A percentile compares a stretch with the other conserved stretches of the same genome.
Evolutionary conservation across 2,888 invertebrate species (phyloP).

Genomic region (Drosophila mimica): DNA sequence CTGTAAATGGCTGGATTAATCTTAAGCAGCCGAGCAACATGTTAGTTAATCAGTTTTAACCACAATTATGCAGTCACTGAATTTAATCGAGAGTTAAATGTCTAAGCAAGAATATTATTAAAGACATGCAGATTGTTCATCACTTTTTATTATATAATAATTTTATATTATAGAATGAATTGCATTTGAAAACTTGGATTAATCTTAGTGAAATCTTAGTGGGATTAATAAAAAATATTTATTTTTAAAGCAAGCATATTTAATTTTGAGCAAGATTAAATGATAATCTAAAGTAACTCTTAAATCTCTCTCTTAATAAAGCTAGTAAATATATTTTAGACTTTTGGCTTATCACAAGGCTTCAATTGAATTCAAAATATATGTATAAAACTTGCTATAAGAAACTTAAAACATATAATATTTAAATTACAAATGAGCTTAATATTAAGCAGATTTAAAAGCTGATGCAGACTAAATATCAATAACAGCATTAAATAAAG

Average conservation of each 20-base stretch:
- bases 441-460: too few relatives aligned
- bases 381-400: background rate
- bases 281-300: background rate
- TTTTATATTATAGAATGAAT: background rate
- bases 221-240: background rate
- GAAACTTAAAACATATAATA: background rate
- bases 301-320: background rate
- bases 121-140: background rate
- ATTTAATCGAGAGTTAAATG: background rate
- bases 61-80: background rate
- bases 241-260: background rate
- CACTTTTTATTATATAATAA: too few relatives aligned
- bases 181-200: background rate
- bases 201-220: background rate
- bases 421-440: background rate
- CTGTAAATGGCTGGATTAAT: slow-evolving; percentile 16
- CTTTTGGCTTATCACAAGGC: background rate
- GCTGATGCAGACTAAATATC: background rate
- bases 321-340: background rate
- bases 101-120: background rate
- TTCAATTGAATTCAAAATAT: background rate
- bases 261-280: too few relatives aligned
- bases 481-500: background rate
- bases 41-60: background rate
- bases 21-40: background rate